Percentiles rank a stretch among this genome's conserved stretches.
These are phyloP conservation scores for Eulemur macaco DNA, from an alignment of 2,113 vertebrate species.

Conservation along the genomic window DNA sequence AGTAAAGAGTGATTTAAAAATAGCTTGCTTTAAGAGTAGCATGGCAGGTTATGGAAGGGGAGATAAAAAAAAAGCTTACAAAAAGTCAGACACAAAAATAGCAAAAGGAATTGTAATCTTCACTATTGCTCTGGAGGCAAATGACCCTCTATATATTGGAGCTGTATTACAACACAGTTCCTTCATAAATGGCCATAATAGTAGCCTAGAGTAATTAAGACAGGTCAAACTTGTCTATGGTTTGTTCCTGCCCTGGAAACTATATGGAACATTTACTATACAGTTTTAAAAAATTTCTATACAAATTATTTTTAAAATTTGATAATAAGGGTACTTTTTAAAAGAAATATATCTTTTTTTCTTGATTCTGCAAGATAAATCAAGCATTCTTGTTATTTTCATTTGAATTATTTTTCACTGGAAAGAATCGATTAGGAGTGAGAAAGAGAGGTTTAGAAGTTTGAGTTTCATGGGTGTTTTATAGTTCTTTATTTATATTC, in stretches of 20 bases:
- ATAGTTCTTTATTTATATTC: neutral
- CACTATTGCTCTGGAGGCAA: neutral
- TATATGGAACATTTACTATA: neutral
- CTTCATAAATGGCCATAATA: neutral
- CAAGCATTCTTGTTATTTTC: neutral
- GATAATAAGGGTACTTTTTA: neutral
- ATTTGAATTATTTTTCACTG: neutral
- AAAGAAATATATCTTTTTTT: slow-evolving; percentile 6
- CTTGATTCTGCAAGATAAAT: neutral
- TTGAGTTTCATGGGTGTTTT: neutral
- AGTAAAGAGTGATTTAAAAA: neutral
- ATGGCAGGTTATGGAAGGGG: neutral
- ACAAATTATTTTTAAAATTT: neutral
- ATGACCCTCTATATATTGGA: neutral
- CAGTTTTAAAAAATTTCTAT: neutral
- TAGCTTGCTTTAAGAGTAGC: neutral
- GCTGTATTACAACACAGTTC: neutral
- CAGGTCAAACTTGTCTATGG: neutral
- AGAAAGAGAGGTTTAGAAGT: neutral
- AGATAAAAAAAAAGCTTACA: neutral
- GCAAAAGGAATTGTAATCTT: neutral
- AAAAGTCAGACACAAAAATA: neutral
- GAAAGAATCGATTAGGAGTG: neutral
- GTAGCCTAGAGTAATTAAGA: neutral
- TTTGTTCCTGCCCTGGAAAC: neutral